Evolutionary conservation across 2,888 invertebrate genomes (phyloP).

Genomic region (Xanthostigma xanthostigma): DNA sequence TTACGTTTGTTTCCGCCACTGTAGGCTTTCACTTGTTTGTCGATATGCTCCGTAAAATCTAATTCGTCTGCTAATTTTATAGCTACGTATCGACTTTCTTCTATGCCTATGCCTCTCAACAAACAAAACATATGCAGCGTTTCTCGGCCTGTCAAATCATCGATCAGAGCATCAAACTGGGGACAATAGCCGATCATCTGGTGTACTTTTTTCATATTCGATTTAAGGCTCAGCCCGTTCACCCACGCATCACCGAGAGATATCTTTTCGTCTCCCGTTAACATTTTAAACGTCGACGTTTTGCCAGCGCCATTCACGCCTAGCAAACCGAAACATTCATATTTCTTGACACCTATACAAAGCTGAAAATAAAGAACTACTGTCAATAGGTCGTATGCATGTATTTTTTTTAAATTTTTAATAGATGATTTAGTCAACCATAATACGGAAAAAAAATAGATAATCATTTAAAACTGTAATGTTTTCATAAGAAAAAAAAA

Average conservation of each 20-base stretch:
- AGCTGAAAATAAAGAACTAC: conserved; percentile 4
- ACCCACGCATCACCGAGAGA: conserved; percentile 53
- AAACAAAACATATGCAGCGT: conserved; percentile 48
- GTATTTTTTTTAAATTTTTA: too few species aligned
- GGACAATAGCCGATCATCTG: conserved; percentile 44
- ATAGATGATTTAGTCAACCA: too few species aligned
- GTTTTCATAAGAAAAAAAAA: too few species aligned
- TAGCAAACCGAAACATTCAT: conserved; percentile 68
- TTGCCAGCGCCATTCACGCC: conserved; percentile 82
- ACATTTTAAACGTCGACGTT: conserved; percentile 79
- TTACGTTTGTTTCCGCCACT: conserved; percentile 65
- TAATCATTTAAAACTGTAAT: too few species aligned
- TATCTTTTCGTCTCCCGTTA: conserved; percentile 67
- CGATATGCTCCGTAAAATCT: conserved; percentile 43
- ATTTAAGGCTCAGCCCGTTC: conserved; percentile 25
- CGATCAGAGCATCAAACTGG: conserved; percentile 39
- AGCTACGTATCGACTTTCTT: conserved; percentile 24
- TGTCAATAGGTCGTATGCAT: too few species aligned
- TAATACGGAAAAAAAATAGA: too few species aligned
- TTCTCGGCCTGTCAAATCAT: conserved; percentile 47
- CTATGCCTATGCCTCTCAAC: conserved; percentile 41
- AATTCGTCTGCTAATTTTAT: conserved; percentile 36
- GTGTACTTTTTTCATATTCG: conserved; percentile 40
- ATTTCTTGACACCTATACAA: conserved; percentile 45
- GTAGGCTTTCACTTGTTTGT: conserved; percentile 42